A percentile compares a stretch with the other conserved stretches of the same genome.
phyloP scores from a whole-genome alignment of 1,140 invertebrate genomes.

The Elymnias hypermnestra region DNA sequence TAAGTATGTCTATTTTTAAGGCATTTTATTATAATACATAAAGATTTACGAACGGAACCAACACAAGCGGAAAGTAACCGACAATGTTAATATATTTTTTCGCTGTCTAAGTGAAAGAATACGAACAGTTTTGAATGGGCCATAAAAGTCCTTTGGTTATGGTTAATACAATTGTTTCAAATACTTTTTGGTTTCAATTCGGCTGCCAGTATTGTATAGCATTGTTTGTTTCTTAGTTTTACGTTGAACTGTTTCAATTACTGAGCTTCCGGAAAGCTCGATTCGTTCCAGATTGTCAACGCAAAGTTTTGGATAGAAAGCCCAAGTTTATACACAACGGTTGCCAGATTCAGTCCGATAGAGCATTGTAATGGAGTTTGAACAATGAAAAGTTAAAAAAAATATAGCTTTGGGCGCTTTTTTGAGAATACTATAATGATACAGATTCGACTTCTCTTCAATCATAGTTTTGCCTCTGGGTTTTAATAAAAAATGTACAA shows the following conservation, averaged over 20 bases:
- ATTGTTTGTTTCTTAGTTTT: constrained; percentile 36
- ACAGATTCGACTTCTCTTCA: background rate
- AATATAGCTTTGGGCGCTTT: background rate
- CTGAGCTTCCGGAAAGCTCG: constrained; percentile 41
- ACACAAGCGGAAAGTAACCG: background rate
- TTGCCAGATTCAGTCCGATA: constrained; percentile 14
- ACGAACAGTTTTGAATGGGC: constrained; percentile 29
- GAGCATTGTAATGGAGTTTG: constrained; percentile 4
- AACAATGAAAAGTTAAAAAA: constrained; percentile 5
- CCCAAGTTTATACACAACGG: constrained; percentile 18
- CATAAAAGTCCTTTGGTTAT: constrained; percentile 40
- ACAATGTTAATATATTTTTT: background rate
- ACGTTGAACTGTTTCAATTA: constrained; percentile 40
- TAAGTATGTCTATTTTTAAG: too few relatives aligned
- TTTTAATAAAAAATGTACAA: background rate
- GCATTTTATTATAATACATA: background rate
- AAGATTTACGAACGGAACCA: background rate
- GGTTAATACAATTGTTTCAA: constrained; percentile 44
- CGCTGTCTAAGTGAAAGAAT: constrained; percentile 20
- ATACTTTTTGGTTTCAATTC: constrained; percentile 46
- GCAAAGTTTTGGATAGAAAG: constrained; percentile 17
- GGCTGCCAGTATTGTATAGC: constrained; percentile 41
- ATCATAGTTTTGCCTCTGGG: background rate
- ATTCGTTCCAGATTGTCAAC: constrained; percentile 33
- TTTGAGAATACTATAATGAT: background rate